phyloP scores from a whole-genome alignment of 2,888 invertebrate genomes.

The Cotesia congregata region DNA sequence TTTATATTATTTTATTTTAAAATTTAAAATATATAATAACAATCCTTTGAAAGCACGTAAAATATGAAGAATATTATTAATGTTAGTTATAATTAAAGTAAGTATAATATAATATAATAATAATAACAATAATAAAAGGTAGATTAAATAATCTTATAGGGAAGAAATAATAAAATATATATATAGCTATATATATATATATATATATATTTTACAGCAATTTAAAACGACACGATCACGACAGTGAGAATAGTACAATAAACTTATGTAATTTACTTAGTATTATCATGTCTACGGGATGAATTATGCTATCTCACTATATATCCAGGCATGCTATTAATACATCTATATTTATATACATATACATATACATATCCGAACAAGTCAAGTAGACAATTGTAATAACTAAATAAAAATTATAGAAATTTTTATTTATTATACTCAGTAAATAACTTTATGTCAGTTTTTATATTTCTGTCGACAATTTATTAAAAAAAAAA shows the following conservation, averaged over 20 bases:
- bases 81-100: no score
- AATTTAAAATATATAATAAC: no score
- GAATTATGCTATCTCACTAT: constrained; percentile 21
- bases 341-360: neutral
- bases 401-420: neutral
- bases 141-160: constrained; percentile 12
- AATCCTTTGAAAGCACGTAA: no score
- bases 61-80: no score
- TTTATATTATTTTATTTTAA: no score
- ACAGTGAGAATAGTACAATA: constrained; percentile 37
- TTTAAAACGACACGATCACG: constrained; percentile 31
- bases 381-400: neutral
- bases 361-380: neutral
- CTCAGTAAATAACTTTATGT: neutral
- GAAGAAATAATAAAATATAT: constrained; percentile 15
- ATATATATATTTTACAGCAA: neutral
- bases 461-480: neutral
- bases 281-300: constrained; percentile 38
- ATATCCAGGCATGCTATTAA: neutral
- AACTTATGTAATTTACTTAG: constrained; percentile 35
- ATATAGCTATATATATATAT: no score
- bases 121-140: constrained; percentile 18
- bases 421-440: neutral
- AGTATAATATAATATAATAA: neutral
- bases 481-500: neutral